A percentile compares a stretch with the other conserved stretches of the same genome.
phyloP scores from a whole-genome alignment of 2,113 vertebrate species.

The Chiloscyllium plagiosum region DNA sequence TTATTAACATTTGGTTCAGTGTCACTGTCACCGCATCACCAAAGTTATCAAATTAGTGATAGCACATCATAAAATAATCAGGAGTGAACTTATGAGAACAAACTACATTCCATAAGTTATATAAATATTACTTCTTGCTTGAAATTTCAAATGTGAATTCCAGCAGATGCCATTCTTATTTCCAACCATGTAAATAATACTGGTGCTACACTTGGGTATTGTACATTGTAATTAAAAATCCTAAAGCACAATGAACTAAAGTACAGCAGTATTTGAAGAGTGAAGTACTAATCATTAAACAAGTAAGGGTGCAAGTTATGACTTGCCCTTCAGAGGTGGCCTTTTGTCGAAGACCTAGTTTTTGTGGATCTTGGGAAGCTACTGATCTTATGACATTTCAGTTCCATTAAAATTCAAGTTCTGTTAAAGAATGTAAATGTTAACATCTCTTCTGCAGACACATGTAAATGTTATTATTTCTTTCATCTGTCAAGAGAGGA shows the following conservation, averaged over 20 bases:
- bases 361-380: slow-evolving; percentile 28
- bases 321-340: slow-evolving; percentile 33
- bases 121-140: not conserved
- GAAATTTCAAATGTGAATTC: not conserved
- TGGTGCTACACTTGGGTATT: not conserved
- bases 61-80: not conserved
- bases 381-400: slow-evolving; percentile 32
- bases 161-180: not conserved
- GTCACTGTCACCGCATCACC: not conserved
- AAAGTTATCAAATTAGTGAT: not conserved
- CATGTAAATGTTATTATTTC: slow-evolving; percentile 36
- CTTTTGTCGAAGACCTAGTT: slow-evolving; percentile 29
- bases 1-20: not conserved
- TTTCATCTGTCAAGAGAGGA: slow-evolving; percentile 37
- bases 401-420: slow-evolving; percentile 38
- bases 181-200: not conserved
- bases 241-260: not conserved
- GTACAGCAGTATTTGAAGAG: not conserved
- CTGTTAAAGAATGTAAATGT: slow-evolving; percentile 37
- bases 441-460: slow-evolving; percentile 36
- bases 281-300: slow-evolving; percentile 17
- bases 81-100: not conserved
- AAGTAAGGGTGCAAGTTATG: slow-evolving; percentile 31
- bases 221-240: not conserved
- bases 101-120: not conserved